These are phyloP conservation scores for Drosophila malerkotliana DNA, from an alignment of 1,140 invertebrate genomes.

Conservation along the genomic window DNA sequence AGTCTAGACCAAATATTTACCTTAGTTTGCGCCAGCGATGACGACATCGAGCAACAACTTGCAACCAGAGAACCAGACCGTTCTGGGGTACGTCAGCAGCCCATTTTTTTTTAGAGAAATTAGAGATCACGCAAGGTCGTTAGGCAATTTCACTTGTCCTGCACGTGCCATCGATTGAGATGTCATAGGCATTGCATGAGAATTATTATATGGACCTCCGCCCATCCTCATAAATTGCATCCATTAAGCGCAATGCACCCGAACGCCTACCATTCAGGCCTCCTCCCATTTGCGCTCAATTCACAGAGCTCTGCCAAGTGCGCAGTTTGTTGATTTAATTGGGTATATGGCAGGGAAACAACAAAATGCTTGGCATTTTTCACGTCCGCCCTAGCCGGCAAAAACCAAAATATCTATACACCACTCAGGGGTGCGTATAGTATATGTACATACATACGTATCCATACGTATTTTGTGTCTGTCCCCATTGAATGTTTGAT, in stretches of 20 bases:
- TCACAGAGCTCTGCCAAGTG: conserved; percentile 68
- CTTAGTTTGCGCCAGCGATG: conserved; percentile 31
- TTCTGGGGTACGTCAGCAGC: conserved; percentile 26
- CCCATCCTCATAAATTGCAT: conserved; percentile 31
- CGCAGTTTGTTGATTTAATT: conserved; percentile 72
- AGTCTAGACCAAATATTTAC: conserved; percentile 24
- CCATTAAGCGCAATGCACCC: conserved; percentile 23
- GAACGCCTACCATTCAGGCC: conserved; percentile 17
- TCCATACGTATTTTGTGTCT: conserved; percentile 39
- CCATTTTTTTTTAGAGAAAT: not conserved
- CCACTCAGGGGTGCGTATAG: conserved; percentile 4
- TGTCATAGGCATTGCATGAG: conserved; percentile 11
- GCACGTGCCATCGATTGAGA: conserved; percentile 43
- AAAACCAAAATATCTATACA: conserved; percentile 9
- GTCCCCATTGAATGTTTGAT: conserved; percentile 42
- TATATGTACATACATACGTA: conserved; percentile 6
- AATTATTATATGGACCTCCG: not conserved
- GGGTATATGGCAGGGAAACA: conserved; percentile 50
- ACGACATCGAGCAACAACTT: conserved; percentile 22
- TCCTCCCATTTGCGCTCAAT: conserved; percentile 49
- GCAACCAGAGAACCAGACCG: conserved; percentile 24
- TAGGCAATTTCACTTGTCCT: conserved; percentile 30
- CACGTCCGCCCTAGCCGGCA: conserved; percentile 29
- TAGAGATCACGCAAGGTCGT: not conserved
- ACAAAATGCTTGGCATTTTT: conserved; percentile 47